These are phyloP conservation scores for Gymnothorax javanicus DNA, from an alignment of 2,797 vertebrate genomes.

Conservation along the genomic window DNA sequence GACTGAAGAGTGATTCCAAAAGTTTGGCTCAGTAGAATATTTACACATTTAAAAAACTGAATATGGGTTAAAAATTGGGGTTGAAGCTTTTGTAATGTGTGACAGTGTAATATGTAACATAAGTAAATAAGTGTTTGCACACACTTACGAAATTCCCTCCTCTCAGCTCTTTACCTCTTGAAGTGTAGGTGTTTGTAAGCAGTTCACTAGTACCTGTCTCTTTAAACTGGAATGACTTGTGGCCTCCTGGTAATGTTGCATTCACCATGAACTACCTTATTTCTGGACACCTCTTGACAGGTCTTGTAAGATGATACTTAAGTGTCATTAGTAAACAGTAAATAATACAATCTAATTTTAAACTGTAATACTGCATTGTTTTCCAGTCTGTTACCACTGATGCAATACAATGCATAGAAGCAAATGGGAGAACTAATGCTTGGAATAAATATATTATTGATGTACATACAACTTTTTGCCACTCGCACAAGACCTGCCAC, in stretches of 20 bases:
- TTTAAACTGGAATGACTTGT: not conserved
- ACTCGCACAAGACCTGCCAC: slow-evolving; percentile 60
- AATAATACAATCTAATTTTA: slow-evolving; percentile 75
- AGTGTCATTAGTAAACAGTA: slow-evolving; percentile 72
- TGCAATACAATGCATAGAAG: slow-evolving; percentile 60
- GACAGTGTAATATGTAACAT: too few species aligned
- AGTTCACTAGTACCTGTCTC: not conserved
- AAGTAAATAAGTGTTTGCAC: too few species aligned
- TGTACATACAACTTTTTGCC: too few species aligned
- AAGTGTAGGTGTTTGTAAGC: not conserved
- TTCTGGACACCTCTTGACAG: slow-evolving; percentile 64
- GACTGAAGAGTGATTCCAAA: not conserved
- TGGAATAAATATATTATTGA: slow-evolving; percentile 52
- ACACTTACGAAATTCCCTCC: too few species aligned
- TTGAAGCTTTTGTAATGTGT: too few species aligned
- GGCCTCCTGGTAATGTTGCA: slow-evolving; percentile 52
- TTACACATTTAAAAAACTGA: too few species aligned
- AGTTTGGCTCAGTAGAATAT: too few species aligned
- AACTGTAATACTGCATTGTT: slow-evolving; percentile 67
- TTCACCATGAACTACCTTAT: slow-evolving; percentile 54
- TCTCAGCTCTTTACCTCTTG: not conserved
- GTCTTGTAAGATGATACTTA: slow-evolving; percentile 63
- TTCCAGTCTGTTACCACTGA: slow-evolving; percentile 61
- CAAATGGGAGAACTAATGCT: slow-evolving; percentile 67
- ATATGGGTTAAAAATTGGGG: too few species aligned